Base-by-base conservation (phyloP, 2,888 invertebrate genomes). In the Neria commutata region DNA sequence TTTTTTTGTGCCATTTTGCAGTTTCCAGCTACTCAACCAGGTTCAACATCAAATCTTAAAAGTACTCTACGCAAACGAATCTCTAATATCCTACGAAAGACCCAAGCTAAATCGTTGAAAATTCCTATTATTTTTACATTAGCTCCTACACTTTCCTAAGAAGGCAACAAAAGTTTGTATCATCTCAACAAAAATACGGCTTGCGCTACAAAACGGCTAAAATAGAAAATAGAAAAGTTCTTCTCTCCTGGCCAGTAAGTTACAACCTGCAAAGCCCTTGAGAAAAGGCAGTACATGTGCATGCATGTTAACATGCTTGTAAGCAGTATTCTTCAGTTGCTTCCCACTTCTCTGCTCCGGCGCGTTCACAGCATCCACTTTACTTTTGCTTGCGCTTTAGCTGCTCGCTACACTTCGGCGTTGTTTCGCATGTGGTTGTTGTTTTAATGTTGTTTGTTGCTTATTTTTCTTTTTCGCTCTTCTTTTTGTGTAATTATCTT, bases 401-500 rank as follows among this genome's bases (percentile, higher is more conserved):
- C 16, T 24, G 47, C 16, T 46, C n/a, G 2, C 25, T 46, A 65
- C 29, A 45, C 21, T 23, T 25, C 29, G 42, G 4, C 37, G 8
- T 37, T 4, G 8, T 37, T 37, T n/a, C 8, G 37, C 8, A 14
- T 37, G n/a, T 37, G 10, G 8, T 37, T n/a, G 37, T 45, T 25
- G 47, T 61, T 61, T 51, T 48, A 54, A 42, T 34, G 60, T 66
- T n/a, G 34, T 34, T 16, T 66, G 66, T 62, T 19, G 23, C 62
- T 62, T 66, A 59, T 68, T 66, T 71, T 72, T 68, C n/a, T n/a
- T n/a, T n/a, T n/a, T n/a, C n/a, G n/a, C n/a, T n/a, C n/a, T n/a
- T n/a, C n/a, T n/a, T n/a, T 67, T 72, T 72, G 67, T 72, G 71
- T 72, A 72, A 72, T 72, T 72, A 72, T 72, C 72, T 72, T 71